Evolutionary conservation across 2,113 vertebrate genomes (phyloP).

Genomic region (Cynopterus brachyotis): DNA sequence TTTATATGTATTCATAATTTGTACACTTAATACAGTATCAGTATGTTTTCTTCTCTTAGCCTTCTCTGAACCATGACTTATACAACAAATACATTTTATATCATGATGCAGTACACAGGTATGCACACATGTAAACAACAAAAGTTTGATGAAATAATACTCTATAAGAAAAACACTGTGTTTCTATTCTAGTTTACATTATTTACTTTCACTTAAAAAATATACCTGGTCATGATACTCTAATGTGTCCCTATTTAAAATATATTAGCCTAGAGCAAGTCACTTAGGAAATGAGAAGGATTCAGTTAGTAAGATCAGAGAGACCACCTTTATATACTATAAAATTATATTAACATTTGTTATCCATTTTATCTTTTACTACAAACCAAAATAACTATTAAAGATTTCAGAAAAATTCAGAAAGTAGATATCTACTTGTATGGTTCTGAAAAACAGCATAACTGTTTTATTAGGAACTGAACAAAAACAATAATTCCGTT

Average conservation of each 20-base stretch:
- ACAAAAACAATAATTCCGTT: not conserved
- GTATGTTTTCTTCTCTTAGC: too few relatives aligned
- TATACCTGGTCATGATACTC: not conserved
- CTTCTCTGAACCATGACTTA: not conserved
- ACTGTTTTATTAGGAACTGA: not conserved
- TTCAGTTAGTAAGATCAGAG: not conserved
- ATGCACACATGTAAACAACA: not conserved
- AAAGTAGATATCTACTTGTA: not conserved
- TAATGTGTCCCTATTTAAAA: conserved; percentile 1
- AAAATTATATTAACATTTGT: not conserved
- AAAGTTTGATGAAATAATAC: not conserved
- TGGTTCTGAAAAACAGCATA: not conserved
- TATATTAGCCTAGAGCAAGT: not conserved
- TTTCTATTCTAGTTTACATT: not conserved
- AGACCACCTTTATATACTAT: conserved; percentile 9
- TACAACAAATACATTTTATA: not conserved
- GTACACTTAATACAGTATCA: too few relatives aligned
- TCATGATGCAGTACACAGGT: not conserved
- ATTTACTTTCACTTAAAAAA: not conserved
- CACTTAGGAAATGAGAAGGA: conserved; percentile 9
- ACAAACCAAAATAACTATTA: not conserved
- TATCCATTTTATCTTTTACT: not conserved
- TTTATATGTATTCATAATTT: too few relatives aligned
- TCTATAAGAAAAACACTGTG: not conserved
- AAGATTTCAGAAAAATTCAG: not conserved